Percentiles rank a stretch among this genome's conserved stretches.
Conservation (phyloP, 2,797 vertebrate genomes). For the Pyrocephalus nanus region DNA sequence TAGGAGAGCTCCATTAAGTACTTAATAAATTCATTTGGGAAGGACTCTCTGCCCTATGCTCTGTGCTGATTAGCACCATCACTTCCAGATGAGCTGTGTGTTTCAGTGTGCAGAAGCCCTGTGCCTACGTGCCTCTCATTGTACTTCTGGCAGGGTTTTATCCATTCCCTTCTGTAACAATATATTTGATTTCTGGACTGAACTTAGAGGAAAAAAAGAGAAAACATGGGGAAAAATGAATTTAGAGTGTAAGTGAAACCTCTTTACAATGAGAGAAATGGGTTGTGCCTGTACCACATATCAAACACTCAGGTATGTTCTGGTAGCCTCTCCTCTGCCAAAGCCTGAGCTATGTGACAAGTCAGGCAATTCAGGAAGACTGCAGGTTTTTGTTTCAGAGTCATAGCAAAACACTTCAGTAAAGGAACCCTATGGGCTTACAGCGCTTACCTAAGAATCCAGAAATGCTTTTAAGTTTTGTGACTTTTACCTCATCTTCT, state of each 20-base stretch:
- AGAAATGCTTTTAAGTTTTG: not conserved
- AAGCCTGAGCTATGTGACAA: not conserved
- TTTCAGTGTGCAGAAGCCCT: not conserved
- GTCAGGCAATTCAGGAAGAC: not conserved
- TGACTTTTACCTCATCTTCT: not conserved
- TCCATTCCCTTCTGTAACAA: not conserved
- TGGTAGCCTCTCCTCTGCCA: not conserved
- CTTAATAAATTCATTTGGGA: not conserved
- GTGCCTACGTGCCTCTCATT: not conserved
- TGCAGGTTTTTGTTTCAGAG: not conserved
- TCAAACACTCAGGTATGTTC: not conserved
- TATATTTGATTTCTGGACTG: not conserved
- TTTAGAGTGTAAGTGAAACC: not conserved
- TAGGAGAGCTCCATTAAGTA: not conserved
- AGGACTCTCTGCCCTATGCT: not conserved
- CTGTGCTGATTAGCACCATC: not conserved
- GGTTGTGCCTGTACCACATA: not conserved
- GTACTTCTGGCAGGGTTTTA: not conserved
- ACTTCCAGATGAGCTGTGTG: not conserved
- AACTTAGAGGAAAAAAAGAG: not conserved
- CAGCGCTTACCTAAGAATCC: not conserved
- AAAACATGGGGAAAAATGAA: not conserved
- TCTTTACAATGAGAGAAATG: not conserved
- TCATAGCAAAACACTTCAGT: not conserved
- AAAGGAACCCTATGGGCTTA: not conserved